Conservation (phyloP, 2,797 vertebrate genomes). For the Leptodactylus fallax region DNA sequence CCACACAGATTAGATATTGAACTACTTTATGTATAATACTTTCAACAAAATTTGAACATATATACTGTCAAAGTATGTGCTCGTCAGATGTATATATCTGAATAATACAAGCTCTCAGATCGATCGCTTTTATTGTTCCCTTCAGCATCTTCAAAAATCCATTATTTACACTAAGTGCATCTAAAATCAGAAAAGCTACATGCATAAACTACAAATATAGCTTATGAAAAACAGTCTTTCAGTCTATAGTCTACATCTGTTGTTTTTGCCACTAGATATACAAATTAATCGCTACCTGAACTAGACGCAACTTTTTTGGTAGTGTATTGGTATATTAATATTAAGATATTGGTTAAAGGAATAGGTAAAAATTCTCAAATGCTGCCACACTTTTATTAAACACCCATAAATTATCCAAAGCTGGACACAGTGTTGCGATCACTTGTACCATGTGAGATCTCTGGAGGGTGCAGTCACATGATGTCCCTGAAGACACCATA, state of each 20-base stretch:
- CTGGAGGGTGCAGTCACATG: no score
- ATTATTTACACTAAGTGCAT: neutral
- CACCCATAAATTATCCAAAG: no score
- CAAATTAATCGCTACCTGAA: no score
- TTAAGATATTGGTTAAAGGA: neutral
- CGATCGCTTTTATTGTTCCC: constrained; percentile 25
- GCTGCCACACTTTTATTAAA: no score
- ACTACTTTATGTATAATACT: neutral
- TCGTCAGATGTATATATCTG: neutral
- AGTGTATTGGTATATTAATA: no score
- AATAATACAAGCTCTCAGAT: neutral
- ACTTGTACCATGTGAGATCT: no score
- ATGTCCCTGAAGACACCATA: no score
- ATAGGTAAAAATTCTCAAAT: no score
- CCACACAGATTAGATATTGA: neutral
- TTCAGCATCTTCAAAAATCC: constrained; percentile 16
- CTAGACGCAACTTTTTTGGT: no score
- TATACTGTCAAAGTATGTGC: neutral
- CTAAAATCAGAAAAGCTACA: neutral
- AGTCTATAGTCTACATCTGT: no score
- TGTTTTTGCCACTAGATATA: no score
- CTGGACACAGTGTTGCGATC: no score
- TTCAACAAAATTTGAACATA: neutral
- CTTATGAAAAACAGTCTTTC: neutral
- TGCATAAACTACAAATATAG: neutral